A percentile compares a stretch with the other conserved stretches of the same genome.
These are phyloP conservation scores for Scartelaos histophorus DNA, from an alignment of 2,113 vertebrate species.

Conservation along the genomic window DNA sequence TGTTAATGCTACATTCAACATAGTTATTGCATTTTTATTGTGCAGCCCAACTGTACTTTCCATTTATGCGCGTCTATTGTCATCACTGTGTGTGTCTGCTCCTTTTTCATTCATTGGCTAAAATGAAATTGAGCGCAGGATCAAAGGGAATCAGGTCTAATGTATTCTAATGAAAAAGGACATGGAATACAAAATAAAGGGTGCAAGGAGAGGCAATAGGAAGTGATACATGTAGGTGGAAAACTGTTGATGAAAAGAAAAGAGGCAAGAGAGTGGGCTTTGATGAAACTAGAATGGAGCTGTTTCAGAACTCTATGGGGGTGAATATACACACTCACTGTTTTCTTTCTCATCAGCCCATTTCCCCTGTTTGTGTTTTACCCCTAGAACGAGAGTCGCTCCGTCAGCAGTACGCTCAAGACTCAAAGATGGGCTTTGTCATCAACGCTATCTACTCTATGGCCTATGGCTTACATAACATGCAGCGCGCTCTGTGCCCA, in stretches of 20 bases:
- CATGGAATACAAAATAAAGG: conserved; percentile 55
- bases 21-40: neutral
- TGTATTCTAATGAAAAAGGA: conserved; percentile 66
- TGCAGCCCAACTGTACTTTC: conserved; percentile 22
- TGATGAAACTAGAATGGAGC: conserved; percentile 41
- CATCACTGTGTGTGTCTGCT: conserved; percentile 24
- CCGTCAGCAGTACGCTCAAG: conserved; percentile 91
- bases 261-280: conserved; percentile 28
- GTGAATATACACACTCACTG: neutral
- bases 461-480: conserved; percentile 96
- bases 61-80: conserved; percentile 19
- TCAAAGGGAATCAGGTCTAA: conserved; percentile 63
- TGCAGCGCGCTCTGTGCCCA: conserved; percentile 89
- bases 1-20: neutral
- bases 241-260: conserved; percentile 35
- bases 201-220: conserved; percentile 32
- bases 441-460: conserved; percentile 98
- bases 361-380: neutral
- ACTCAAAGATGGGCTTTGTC: conserved; percentile 99
- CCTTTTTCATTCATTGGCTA: conserved; percentile 59
- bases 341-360: neutral
- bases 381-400: conserved; percentile 85
- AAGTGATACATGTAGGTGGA: conserved; percentile 39
- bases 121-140: conserved; percentile 38
- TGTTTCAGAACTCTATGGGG: conserved; percentile 18